Evolutionary conservation across 2,113 vertebrate genomes (phyloP), one percentile per base, ranked within the genome.

Genomic region (Smithornis capensis): DNA sequence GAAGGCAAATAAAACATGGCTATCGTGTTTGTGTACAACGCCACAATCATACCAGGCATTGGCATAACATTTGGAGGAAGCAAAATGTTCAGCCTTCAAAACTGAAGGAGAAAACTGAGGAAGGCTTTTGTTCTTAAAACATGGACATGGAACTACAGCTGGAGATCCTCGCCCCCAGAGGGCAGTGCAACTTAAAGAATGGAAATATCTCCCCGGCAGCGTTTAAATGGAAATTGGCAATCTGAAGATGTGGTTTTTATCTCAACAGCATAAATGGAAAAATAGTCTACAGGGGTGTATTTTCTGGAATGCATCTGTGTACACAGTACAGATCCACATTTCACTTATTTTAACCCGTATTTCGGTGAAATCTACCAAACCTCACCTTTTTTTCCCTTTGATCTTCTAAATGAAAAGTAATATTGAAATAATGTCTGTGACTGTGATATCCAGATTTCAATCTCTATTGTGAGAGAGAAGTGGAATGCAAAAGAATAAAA

Each of bases 121-220:
- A 15, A 16, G 11, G 37, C 53, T 73, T 70, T 91, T 82, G 64
- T 81, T 86, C 42, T 90, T 18, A 49, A 0, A 0, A 3, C 13
- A 0, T 21, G 19, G 37, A 15, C 35, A 3, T 15, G 49, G 49
- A 89, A 37, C 28, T 47, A 29, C 12, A 45, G 45, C 28, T 62
- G 11, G 77, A 62, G 40, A 89, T 42, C 63, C 31, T 90, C 49
- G 90, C 96, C 97, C 44, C 87, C 96, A 98, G 97, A 96, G 96
- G 97, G 97, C 98, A 98, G 96, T 97, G 91, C 96, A 94, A 89
- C 91, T 95, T 95, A 89, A 97, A 59, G 94, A 89, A 97, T 97
- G 38, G 55, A 78, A 95, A 56, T 40, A 4, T 33, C 50, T 87
- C 28, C 24, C 28, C 13, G 35, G 12, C 9, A 1, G 28, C 2